A percentile compares a stretch with the other conserved stretches of the same genome.
These are phyloP conservation scores for Isotomurus palustris DNA, from an alignment of 2,888 invertebrate genomes.

Conservation along the genomic window DNA sequence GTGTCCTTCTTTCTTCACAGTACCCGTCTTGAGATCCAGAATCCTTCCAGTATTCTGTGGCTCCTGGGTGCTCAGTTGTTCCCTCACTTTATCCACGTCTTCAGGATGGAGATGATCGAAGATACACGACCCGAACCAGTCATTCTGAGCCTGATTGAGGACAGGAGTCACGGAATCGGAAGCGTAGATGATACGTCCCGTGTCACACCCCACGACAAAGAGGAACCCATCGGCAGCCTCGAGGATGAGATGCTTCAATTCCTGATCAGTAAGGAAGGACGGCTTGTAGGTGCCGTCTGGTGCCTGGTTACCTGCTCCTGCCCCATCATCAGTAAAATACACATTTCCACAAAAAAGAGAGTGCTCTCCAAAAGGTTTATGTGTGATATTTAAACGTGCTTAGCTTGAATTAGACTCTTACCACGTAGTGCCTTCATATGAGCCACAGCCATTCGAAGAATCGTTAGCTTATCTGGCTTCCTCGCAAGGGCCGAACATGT, in stretches of 20 bases:
- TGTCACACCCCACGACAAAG: slow-evolving; percentile 93
- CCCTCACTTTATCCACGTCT: slow-evolving; percentile 71
- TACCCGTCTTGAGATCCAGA: slow-evolving; percentile 95
- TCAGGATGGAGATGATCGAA: slow-evolving; percentile 97
- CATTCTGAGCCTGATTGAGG: slow-evolving; percentile 87
- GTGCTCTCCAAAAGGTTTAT: slow-evolving; percentile 13
- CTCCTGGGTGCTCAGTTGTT: slow-evolving; percentile 95
- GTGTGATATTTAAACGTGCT: not conserved
- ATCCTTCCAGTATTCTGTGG: slow-evolving; percentile 93
- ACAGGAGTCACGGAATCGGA: slow-evolving; percentile 98
- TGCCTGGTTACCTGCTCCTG: slow-evolving; percentile 94
- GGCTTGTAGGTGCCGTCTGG: slow-evolving; percentile 96
- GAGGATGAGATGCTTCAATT: slow-evolving; percentile 94
- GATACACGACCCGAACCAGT: slow-evolving; percentile 95
- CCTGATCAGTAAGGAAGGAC: slow-evolving; percentile 97
- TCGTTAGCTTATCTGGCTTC: slow-evolving; percentile 98
- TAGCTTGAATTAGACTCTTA: slow-evolving; percentile 51
- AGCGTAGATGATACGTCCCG: slow-evolving; percentile 94
- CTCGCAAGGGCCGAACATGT: slow-evolving; percentile 93
- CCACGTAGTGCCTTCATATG: slow-evolving; percentile 98
- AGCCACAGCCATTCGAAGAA: slow-evolving; percentile 97
- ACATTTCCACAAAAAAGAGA: slow-evolving; percentile 37
- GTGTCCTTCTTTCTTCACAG: slow-evolving; percentile 97
- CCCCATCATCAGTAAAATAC: slow-evolving; percentile 33
- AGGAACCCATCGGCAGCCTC: slow-evolving; percentile 99